These are phyloP conservation scores for Tortricodes alternella DNA, from an alignment of 2,888 invertebrate species.

Conservation along the genomic window DNA sequence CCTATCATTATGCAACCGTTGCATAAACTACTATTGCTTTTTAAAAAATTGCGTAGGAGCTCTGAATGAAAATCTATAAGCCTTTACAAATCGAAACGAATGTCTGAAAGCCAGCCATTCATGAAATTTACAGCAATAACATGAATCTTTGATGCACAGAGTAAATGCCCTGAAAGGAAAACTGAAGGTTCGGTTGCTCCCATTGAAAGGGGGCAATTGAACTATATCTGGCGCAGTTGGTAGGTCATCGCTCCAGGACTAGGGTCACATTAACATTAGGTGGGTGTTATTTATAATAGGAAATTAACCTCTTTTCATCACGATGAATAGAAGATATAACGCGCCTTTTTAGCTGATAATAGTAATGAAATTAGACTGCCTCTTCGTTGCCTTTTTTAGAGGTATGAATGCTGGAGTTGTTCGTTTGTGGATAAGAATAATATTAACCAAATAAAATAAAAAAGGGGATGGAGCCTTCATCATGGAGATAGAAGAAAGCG, in stretches of 20 bases:
- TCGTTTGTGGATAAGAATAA: too few relatives aligned
- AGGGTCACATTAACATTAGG: neutral
- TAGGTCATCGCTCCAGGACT: neutral
- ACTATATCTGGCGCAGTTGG: constrained; percentile 2
- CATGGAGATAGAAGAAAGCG: too few relatives aligned
- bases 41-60: neutral
- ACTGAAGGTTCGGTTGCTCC: neutral
- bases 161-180: constrained; percentile 3
- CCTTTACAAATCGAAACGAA: neutral
- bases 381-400: neutral
- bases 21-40: neutral
- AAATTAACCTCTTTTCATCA: constrained; percentile 1
- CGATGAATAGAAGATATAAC: neutral
- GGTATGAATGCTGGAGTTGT: too few relatives aligned
- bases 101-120: neutral
- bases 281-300: constrained; percentile 1
- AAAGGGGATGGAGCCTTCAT: too few relatives aligned
- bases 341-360: neutral
- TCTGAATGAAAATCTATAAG: neutral
- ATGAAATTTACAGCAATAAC: neutral
- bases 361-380: neutral
- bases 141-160: neutral
- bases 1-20: too few relatives aligned
- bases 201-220: constrained; percentile 2
- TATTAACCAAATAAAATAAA: too few relatives aligned